Base-by-base conservation (phyloP, 2,797 vertebrate genomes). In the Microctenopoma stevenorrisi region DNA sequence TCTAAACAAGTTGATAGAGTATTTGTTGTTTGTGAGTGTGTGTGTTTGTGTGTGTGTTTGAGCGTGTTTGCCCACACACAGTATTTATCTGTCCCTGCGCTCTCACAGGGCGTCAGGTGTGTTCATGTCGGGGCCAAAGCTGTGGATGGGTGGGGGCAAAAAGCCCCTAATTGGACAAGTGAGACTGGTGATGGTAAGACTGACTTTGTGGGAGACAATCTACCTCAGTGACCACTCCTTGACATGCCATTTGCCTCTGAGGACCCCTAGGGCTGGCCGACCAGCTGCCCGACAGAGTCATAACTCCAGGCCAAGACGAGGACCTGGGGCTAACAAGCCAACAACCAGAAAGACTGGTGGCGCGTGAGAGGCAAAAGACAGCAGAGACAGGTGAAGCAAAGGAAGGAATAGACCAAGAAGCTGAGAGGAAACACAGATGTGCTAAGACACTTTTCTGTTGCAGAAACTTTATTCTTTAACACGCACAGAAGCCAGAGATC, bases 241-340 rank as follows among this genome's bases (percentile, higher is more conserved):
- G 92, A 93, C 93, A 90, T 90, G 87, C 87, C 88, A 89, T 87
- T 92, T 91, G 89, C 87, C 91, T 92, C 85, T 46, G 78, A 89
- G 91, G 91, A 93, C 88, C 88, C 91, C 88, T 81, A 88, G 87
- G 85, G 90, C 89, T 86, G 88, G 78, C 84, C 85, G 67, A 79
- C 86, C 88, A 90, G 84, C 89, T 88, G 87, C 87, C 83, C 78
- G 85, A 92, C 85, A 86, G 85, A 88, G 88, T 80, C 74, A 88
- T 89, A 89, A 91, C 89, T 93, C 88, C 76, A 64, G 82, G 83
- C 90, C 86, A 82, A 75, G 75, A 83, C 65, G 59, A 89, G 68
- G 86, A 92, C 86, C 88, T 76, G 35, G 48, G 88, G 87, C 88
- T 91, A 90, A 93, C 88, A 82, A 92, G 90, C 64, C 75, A 59